A percentile compares a stretch with the other conserved stretches of the same genome.
Evolutionary conservation across 2,888 invertebrate species (phyloP).

Genomic region (Acleris laterana): DNA sequence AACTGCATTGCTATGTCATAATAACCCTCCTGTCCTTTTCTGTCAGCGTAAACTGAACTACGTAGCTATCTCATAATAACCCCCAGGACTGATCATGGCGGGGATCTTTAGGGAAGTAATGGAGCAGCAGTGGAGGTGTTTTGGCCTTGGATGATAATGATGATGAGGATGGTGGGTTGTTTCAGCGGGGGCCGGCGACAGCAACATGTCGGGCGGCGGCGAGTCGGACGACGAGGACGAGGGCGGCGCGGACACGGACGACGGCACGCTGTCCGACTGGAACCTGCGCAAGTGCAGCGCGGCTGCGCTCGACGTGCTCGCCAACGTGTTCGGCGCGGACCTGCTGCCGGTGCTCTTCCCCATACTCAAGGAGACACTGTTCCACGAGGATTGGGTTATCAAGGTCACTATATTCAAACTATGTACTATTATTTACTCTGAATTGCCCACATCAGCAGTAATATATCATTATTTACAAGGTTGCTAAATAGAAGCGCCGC

Average conservation of each 20-base stretch:
- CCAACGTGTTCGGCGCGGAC: constrained; percentile 98
- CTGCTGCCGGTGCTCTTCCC: constrained; percentile 97
- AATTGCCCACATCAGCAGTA: too few relatives aligned
- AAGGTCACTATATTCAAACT: constrained; percentile 86
- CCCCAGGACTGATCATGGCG: too few relatives aligned
- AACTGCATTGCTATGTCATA: too few relatives aligned
- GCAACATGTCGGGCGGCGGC: constrained; percentile 84
- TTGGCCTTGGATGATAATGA: neutral
- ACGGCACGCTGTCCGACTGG: constrained; percentile 97
- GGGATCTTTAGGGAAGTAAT: too few relatives aligned
- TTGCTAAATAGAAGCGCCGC: too few relatives aligned
- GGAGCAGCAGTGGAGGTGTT: too few relatives aligned
- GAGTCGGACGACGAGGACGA: constrained; percentile 90
- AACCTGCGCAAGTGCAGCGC: constrained; percentile 99
- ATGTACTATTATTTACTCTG: too few relatives aligned
- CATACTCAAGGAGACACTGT: constrained; percentile 97
- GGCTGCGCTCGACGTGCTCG: constrained; percentile 97
- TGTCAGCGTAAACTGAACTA: too few relatives aligned
- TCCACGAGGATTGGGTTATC: constrained; percentile 98
- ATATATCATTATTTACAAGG: too few relatives aligned
- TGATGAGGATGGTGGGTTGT: constrained; percentile 12
- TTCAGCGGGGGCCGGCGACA: constrained; percentile 79
- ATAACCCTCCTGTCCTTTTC: too few relatives aligned
- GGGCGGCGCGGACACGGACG: constrained; percentile 93
- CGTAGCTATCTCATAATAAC: too few relatives aligned